Conservation (phyloP, 2,113 vertebrate genomes). For the Microcebus jonahi region DNA sequence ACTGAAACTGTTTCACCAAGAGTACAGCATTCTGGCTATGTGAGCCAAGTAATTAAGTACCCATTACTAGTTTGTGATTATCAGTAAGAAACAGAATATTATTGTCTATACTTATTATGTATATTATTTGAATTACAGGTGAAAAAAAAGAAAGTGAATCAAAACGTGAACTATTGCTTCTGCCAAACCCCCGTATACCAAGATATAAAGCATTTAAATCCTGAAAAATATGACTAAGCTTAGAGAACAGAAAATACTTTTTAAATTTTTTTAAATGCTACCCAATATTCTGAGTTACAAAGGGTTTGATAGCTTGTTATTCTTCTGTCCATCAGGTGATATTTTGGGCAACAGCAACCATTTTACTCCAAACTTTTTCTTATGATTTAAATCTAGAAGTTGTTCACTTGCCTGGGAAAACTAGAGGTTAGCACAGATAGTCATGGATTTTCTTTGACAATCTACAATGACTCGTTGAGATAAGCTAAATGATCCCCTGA, state of each 20-base stretch:
- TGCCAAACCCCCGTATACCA: not conserved
- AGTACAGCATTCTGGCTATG: constrained; percentile 25
- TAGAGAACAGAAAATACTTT: not conserved
- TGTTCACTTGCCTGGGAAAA: constrained; percentile 42
- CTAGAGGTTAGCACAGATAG: constrained; percentile 62
- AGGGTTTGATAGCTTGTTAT: not conserved
- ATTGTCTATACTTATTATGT: not conserved
- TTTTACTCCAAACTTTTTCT: constrained; percentile 57
- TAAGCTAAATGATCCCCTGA: constrained; percentile 75
- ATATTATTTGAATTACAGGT: constrained; percentile 38
- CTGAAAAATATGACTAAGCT: constrained; percentile 18
- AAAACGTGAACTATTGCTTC: not conserved
- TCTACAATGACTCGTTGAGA: constrained; percentile 75
- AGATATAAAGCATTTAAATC: not conserved
- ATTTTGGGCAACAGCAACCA: not conserved
- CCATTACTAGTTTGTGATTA: constrained; percentile 28
- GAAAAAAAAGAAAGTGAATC: not conserved
- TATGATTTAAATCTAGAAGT: constrained; percentile 35
- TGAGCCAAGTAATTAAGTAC: not conserved
- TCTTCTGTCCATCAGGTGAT: constrained; percentile 14
- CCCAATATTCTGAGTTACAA: constrained; percentile 25
- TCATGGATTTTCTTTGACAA: constrained; percentile 55
- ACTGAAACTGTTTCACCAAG: not conserved
- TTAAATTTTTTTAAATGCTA: not conserved
- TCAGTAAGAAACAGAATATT: constrained; percentile 30